Evolutionary conservation across 2,113 vertebrate species (phyloP).

Genomic region (Ochotona curzoniae): DNA sequence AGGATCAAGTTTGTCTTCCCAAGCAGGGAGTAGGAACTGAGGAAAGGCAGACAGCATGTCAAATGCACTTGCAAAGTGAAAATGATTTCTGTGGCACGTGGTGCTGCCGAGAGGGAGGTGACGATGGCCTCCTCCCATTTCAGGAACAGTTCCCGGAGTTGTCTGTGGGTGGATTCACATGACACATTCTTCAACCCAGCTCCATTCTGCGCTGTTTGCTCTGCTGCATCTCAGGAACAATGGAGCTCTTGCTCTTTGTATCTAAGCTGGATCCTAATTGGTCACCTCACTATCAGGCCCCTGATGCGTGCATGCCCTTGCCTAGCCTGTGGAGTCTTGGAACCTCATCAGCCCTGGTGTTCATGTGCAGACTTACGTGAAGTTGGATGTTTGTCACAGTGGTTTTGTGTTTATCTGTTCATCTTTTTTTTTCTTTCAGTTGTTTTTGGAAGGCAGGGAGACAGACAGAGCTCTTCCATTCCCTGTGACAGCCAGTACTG

Average conservation of each 20-base stretch:
- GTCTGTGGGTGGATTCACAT: slow-evolving; percentile 72
- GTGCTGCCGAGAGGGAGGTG: slow-evolving; percentile 61
- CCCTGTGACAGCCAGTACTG: no score
- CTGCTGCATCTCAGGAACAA: slow-evolving; percentile 52
- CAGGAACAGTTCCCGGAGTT: slow-evolving; percentile 67
- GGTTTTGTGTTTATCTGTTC: no score
- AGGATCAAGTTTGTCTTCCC: slow-evolving; percentile 4
- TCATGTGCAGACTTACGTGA: neutral
- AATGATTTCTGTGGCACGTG: slow-evolving; percentile 69
- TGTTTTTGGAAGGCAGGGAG: no score
- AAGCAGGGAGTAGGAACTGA: neutral
- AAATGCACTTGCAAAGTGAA: slow-evolving; percentile 62
- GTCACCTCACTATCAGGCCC: neutral
- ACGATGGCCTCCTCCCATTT: slow-evolving; percentile 72
- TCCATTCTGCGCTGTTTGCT: slow-evolving; percentile 58
- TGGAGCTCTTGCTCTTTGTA: neutral
- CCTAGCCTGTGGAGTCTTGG: neutral
- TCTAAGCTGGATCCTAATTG: slow-evolving; percentile 28
- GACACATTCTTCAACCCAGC: slow-evolving; percentile 63
- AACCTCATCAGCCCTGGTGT: neutral
- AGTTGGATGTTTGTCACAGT: neutral
- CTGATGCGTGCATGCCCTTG: neutral
- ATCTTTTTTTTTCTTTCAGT: no score
- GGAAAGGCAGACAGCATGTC: neutral
- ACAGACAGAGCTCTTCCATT: no score